Evolutionary conservation across 2,113 vertebrate genomes (phyloP).

Genomic region (Epinephelus cyanopodus): DNA sequence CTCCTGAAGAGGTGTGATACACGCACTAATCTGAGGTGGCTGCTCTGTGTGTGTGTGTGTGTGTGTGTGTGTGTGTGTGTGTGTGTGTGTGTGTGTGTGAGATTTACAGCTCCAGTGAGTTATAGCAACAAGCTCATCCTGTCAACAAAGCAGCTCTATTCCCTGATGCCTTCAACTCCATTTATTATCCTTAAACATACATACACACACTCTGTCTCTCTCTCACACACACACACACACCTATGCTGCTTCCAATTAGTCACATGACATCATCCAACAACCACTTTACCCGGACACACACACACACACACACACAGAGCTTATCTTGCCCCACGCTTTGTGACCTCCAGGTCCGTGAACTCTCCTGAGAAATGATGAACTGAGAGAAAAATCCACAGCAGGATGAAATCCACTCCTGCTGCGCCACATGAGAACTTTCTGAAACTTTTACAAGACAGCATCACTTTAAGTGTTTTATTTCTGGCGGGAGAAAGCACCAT

Average conservation of each 20-base stretch:
- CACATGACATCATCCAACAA: slow-evolving; percentile 28
- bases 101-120: slow-evolving; percentile 16
- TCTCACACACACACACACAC: slow-evolving; percentile 12
- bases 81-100: no score
- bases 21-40: slow-evolving; percentile 48
- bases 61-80: neutral
- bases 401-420: slow-evolving; percentile 1
- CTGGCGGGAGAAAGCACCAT: neutral
- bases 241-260: slow-evolving; percentile 42
- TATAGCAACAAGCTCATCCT: slow-evolving; percentile 6
- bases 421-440: slow-evolving; percentile 2
- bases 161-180: neutral
- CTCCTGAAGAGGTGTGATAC: slow-evolving; percentile 32
- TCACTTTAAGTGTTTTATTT: neutral
- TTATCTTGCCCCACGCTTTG: neutral
- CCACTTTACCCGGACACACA: neutral
- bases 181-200: slow-evolving; percentile 5
- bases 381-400: slow-evolving; percentile 19
- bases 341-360: slow-evolving; percentile 36
- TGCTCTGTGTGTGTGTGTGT: slow-evolving; percentile 4
- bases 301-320: slow-evolving; percentile 1
- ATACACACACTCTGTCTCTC: neutral
- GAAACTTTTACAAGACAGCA: neutral
- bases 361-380: slow-evolving; percentile 42
- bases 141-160: slow-evolving; percentile 17